Evolutionary conservation across 2,113 vertebrate species (phyloP).

Genomic region (Riparia riparia): DNA sequence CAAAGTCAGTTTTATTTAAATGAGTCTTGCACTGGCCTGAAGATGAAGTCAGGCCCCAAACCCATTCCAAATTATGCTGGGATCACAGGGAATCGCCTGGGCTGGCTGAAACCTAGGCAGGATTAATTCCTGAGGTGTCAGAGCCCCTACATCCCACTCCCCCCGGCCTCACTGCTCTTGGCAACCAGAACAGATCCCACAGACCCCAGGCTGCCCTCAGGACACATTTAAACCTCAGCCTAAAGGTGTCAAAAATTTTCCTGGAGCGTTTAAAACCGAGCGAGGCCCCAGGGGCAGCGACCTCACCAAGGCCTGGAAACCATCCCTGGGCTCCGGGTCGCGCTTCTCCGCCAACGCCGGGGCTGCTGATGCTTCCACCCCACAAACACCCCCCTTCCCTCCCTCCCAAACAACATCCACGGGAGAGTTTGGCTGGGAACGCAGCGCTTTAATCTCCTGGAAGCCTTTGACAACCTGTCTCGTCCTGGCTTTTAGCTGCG

Average conservation of each 20-base stretch:
- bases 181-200: neutral
- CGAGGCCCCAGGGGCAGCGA: neutral
- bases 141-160: neutral
- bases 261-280: rapidly evolving
- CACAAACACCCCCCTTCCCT: neutral
- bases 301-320: neutral
- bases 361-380: neutral
- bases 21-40: neutral
- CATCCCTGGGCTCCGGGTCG: rapidly evolving
- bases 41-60: neutral
- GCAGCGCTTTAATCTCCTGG: conserved; percentile 73
- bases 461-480: conserved; percentile 78
- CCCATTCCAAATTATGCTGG: neutral
- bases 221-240: rapidly evolving
- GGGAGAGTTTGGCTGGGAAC: conserved; percentile 60
- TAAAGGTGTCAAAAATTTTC: too few relatives aligned
- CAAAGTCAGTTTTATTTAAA: neutral
- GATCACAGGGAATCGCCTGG: rapidly evolving
- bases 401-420: conserved; percentile 51
- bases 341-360: rapidly evolving
- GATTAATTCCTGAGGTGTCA: neutral
- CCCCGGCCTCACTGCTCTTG: neutral
- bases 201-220: neutral
- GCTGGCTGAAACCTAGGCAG: neutral
- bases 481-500: conserved; percentile 71